A percentile compares a stretch with the other conserved stretches of the same genome.
Conservation (phyloP, 1,140 invertebrate genomes). For the Ectropis grisescens region DNA sequence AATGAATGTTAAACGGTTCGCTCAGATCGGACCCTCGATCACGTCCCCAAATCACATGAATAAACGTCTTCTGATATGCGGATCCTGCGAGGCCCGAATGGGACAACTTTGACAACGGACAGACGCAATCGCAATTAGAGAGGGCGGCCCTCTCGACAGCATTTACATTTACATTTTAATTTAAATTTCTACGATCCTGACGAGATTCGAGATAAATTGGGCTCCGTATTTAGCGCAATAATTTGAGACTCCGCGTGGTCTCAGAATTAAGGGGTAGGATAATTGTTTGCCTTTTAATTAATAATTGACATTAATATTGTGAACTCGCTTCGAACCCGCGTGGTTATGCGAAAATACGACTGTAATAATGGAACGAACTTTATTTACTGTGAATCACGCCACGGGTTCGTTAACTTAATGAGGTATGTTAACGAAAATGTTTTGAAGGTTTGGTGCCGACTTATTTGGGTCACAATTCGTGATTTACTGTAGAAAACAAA, state of each 20-base stretch:
- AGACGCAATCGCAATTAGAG: slow-evolving; percentile 49
- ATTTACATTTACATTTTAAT: slow-evolving; percentile 70
- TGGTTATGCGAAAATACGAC: not conserved
- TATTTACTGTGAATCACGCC: too few species aligned
- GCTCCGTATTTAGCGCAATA: slow-evolving; percentile 49
- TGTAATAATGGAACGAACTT: too few species aligned
- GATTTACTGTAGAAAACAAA: too few species aligned
- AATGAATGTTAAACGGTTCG: slow-evolving; percentile 2
- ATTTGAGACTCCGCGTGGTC: slow-evolving; percentile 38
- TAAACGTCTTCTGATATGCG: slow-evolving; percentile 2
- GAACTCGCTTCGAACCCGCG: slow-evolving; percentile 1
- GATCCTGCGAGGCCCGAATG: slow-evolving; percentile 5
- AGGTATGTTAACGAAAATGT: too few species aligned
- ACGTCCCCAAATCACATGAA: too few species aligned
- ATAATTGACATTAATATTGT: slow-evolving; percentile 41
- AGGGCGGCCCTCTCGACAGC: slow-evolving; percentile 39
- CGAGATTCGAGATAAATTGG: slow-evolving; percentile 63
- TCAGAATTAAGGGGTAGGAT: slow-evolving; percentile 35
- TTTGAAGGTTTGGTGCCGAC: too few species aligned
- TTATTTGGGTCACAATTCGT: too few species aligned
- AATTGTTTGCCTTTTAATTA: slow-evolving; percentile 47
- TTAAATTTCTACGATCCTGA: slow-evolving; percentile 58
- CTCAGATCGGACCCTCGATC: too few species aligned
- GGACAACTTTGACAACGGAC: slow-evolving; percentile 40
- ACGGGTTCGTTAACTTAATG: too few species aligned